Evolutionary conservation across 2,113 vertebrate genomes (phyloP).

Genomic region (Silurus meridionalis): DNA sequence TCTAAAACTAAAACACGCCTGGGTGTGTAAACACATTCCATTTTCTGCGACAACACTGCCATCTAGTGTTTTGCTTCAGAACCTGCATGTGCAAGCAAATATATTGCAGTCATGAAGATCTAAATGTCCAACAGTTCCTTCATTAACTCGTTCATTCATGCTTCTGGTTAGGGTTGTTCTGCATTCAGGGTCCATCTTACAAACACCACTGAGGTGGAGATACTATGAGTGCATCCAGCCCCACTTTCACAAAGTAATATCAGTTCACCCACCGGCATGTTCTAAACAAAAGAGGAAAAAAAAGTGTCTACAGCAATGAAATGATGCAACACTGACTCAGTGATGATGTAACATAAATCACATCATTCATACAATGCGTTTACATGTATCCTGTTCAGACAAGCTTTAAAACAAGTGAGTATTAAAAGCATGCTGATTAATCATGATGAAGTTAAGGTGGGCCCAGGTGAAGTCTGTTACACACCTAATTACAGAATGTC

Average conservation of each 20-base stretch:
- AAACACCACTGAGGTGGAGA: background rate
- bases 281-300: background rate
- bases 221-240: background rate
- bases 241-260: background rate
- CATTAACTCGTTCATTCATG: background rate
- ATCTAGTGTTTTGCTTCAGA: slow-evolving; percentile 14
- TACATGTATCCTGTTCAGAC: background rate
- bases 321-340: slow-evolving; percentile 10
- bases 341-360: background rate
- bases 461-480: background rate
- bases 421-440: background rate
- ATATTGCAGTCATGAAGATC: background rate
- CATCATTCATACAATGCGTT: background rate
- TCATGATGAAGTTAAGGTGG: background rate
- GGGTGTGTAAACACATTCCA: background rate
- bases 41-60: slow-evolving; percentile 13
- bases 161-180: no score
- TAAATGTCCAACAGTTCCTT: background rate
- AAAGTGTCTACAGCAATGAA: background rate
- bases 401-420: background rate
- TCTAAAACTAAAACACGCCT: slow-evolving; percentile 10
- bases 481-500: background rate
- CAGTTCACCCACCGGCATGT: background rate
- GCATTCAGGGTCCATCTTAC: background rate
- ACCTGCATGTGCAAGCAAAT: background rate